phyloP scores from a whole-genome alignment of 2,113 vertebrate genomes.

The Echinops telfairi region DNA sequence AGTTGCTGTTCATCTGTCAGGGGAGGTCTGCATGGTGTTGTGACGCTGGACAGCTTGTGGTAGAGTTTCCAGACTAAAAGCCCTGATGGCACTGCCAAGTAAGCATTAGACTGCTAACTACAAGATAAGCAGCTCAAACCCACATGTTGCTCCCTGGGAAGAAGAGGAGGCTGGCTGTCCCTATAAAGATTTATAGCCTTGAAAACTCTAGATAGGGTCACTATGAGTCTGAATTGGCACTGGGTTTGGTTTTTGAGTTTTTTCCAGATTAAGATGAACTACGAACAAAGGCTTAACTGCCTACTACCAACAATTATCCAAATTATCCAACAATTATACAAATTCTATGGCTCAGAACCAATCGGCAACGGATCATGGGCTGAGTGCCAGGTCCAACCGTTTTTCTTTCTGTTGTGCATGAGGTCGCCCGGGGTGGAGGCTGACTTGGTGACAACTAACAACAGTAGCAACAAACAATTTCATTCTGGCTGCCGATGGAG shows the following conservation, averaged over 20 bases:
- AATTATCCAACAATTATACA: too few species aligned
- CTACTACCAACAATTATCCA: background rate
- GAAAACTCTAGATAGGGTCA: too few species aligned
- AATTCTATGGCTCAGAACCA: background rate
- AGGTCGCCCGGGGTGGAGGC: background rate
- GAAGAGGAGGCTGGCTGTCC: too few species aligned
- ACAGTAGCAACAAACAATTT: too few species aligned
- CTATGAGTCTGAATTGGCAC: too few species aligned
- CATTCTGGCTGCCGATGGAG: background rate
- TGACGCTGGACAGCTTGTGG: background rate
- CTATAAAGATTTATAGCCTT: too few species aligned
- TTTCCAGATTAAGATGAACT: background rate
- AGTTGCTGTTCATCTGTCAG: background rate
- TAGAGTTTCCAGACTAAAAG: background rate
- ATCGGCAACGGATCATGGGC: too few species aligned
- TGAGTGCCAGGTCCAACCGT: background rate
- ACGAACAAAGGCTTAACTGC: background rate
- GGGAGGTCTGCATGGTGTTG: background rate
- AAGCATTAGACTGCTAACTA: too few species aligned
- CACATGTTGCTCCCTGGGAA: too few species aligned
- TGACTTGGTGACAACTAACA: background rate
- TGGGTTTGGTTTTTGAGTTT: too few species aligned
- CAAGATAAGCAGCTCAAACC: too few species aligned
- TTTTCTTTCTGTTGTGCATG: background rate
- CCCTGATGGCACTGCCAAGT: too few species aligned